Percentiles rank a stretch among this genome's conserved stretches.
Evolutionary conservation across 1,140 invertebrate species (phyloP).

Genomic region (Linepithema humile): DNA sequence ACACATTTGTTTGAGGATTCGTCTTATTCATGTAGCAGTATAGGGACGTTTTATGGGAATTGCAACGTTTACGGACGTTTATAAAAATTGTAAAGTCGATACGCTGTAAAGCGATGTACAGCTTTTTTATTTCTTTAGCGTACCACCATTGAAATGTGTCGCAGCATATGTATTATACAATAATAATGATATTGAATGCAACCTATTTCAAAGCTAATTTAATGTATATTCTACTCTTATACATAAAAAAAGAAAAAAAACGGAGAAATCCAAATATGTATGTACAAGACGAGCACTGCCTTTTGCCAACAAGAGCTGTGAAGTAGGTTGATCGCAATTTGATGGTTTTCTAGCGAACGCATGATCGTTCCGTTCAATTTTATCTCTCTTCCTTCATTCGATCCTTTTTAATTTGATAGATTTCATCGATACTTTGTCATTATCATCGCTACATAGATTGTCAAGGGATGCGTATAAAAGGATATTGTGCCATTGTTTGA

Average conservation of each 20-base stretch:
- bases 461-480: not conserved
- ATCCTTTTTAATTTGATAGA: not conserved
- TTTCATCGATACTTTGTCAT: conserved; percentile 4
- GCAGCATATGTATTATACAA: conserved; percentile 39
- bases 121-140: conserved; percentile 38
- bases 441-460: not conserved
- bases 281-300: conserved; percentile 77
- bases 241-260: conserved; percentile 52
- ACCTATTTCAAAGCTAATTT: conserved; percentile 68
- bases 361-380: conserved; percentile 33
- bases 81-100: not conserved
- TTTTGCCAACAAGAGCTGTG: conserved; percentile 76
- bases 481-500: conserved; percentile 46
- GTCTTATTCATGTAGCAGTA: too few species aligned
- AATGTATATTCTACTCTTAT: conserved; percentile 70
- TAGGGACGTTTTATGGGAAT: too few species aligned
- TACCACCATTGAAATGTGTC: conserved; percentile 52
- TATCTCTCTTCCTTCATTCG: not conserved
- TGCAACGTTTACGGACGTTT: not conserved
- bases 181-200: conserved; percentile 56
- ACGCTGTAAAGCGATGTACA: not conserved
- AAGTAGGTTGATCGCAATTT: conserved; percentile 69
- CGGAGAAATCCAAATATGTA: conserved; percentile 60
- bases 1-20: not conserved
- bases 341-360: conserved; percentile 48